Evolutionary conservation across 2,797 vertebrate species (phyloP).

Genomic region (Florisuga fusca): DNA sequence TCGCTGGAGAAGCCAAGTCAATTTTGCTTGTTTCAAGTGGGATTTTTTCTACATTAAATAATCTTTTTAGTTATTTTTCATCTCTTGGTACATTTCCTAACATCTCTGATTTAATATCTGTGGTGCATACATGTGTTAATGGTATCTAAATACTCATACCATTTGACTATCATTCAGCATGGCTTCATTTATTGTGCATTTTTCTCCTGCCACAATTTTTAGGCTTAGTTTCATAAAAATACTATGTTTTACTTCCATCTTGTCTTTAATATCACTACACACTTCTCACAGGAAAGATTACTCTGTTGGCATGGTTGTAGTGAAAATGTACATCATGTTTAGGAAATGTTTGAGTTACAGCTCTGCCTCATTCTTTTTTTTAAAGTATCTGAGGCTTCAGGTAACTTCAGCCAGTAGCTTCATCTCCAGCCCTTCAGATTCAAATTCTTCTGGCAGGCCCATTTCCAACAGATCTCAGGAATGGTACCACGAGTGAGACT

Average conservation of each 20-base stretch:
- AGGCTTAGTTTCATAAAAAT: neutral
- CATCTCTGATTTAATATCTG: neutral
- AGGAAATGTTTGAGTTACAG: neutral
- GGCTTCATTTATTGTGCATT: neutral
- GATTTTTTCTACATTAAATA: neutral
- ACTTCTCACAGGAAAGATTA: neutral
- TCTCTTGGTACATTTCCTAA: neutral
- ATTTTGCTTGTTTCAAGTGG: neutral
- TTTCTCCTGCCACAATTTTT: neutral
- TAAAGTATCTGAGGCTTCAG: neutral
- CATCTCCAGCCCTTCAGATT: neutral
- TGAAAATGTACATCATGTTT: neutral
- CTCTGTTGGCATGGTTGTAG: neutral
- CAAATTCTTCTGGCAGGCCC: neutral
- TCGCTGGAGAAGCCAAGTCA: neutral
- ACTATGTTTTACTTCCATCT: neutral
- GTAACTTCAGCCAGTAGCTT: neutral
- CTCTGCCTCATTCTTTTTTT: neutral
- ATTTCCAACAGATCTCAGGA: neutral
- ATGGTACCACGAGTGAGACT: neutral
- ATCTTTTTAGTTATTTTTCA: neutral
- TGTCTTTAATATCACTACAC: neutral
- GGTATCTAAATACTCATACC: neutral
- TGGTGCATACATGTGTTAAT: neutral
- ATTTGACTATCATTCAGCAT: neutral